Conservation (phyloP, 1,140 invertebrate species). For the Drosophila dunni region DNA sequence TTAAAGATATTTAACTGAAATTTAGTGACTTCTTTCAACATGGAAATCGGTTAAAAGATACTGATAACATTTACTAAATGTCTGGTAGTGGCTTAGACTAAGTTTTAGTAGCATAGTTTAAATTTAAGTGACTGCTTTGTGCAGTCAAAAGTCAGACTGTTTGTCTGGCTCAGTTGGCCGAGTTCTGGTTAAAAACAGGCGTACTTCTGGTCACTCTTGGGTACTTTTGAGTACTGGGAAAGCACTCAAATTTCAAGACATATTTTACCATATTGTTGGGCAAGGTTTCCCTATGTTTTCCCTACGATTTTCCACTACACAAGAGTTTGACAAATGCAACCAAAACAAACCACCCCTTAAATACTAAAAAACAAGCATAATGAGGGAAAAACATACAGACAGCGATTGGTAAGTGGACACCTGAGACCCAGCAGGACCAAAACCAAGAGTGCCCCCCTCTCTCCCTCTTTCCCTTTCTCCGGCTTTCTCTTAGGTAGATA, state of each 20-base stretch:
- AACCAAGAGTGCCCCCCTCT: conserved; percentile 44
- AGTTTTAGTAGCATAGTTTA: not conserved
- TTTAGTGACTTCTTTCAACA: too few relatives aligned
- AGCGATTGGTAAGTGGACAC: conserved; percentile 65
- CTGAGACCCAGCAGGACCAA: conserved; percentile 40
- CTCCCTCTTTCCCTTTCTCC: conserved; percentile 22
- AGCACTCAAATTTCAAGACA: conserved; percentile 60
- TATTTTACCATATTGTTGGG: conserved; percentile 46
- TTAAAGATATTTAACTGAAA: too few relatives aligned
- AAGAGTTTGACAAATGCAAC: conserved; percentile 58
- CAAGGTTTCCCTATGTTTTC: conserved; percentile 26
- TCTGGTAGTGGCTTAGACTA: not conserved
- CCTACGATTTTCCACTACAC: conserved; percentile 5
- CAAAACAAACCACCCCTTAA: conserved; percentile 75
- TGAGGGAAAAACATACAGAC: not conserved
- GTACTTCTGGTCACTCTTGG: too few relatives aligned
- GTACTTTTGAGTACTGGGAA: conserved; percentile 52
- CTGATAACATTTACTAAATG: not conserved
- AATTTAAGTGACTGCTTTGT: not conserved
- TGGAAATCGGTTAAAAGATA: too few relatives aligned
- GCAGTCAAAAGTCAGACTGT: conserved; percentile 42
- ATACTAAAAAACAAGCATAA: conserved; percentile 8
- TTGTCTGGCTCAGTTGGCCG: conserved; percentile 33
- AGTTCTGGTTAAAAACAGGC: conserved; percentile 47
- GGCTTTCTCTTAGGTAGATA: conserved; percentile 48